Conservation (phyloP, 2,888 invertebrate species). For the Drosophila peninsularis region DNA sequence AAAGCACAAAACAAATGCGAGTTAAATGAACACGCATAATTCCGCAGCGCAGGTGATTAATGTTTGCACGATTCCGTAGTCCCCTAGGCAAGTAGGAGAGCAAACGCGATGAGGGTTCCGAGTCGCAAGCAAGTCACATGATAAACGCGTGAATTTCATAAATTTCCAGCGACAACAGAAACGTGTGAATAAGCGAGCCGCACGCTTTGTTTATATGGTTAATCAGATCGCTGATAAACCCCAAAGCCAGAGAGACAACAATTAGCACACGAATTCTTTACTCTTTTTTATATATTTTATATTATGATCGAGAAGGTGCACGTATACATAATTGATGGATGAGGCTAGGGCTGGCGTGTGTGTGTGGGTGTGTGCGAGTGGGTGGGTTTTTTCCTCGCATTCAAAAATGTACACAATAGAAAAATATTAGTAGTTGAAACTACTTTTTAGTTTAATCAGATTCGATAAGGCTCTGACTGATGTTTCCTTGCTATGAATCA, state of each 20-base stretch:
- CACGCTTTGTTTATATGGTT: slow-evolving; percentile 60
- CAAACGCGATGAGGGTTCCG: slow-evolving; percentile 12
- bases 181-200: slow-evolving; percentile 67
- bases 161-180: slow-evolving; percentile 60
- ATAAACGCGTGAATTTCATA: slow-evolving; percentile 66
- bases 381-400: not conserved
- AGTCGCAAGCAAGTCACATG: slow-evolving; percentile 75
- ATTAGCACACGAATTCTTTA: slow-evolving; percentile 24
- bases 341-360: not conserved
- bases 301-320: slow-evolving; percentile 8
- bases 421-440: not conserved
- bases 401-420: not conserved
- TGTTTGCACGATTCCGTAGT: slow-evolving; percentile 58
- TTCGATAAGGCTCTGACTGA: slow-evolving; percentile 3
- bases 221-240: slow-evolving; percentile 69
- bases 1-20: not conserved
- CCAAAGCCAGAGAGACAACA: slow-evolving; percentile 19
- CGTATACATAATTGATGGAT: slow-evolving; percentile 24
- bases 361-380: not conserved
- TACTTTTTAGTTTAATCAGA: slow-evolving; percentile 5
- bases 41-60: slow-evolving; percentile 45
- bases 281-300: not conserved
- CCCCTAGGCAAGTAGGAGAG: slow-evolving; percentile 19
- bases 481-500: slow-evolving; percentile 1
- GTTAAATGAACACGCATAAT: slow-evolving; percentile 41